Conservation (phyloP, 2,797 vertebrate genomes). For the Halcyon leucocephala region DNA sequence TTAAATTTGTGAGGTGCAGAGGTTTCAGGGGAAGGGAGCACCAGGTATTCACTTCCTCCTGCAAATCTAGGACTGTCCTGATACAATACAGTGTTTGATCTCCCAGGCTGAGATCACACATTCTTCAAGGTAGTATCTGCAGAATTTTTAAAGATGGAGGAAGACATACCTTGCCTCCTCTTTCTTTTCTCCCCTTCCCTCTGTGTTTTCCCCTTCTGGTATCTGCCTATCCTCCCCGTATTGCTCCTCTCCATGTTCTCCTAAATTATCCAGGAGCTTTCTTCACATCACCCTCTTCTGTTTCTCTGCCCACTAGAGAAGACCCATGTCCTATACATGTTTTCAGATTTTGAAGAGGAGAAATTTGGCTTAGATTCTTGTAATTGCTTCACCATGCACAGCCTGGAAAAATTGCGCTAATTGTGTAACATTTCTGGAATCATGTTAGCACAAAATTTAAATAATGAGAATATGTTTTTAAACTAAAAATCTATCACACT, state of each 20-base stretch:
- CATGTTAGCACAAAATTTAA: conserved; percentile 50
- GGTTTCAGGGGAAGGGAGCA: neutral
- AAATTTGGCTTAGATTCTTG: conserved; percentile 46
- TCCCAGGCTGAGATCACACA: neutral
- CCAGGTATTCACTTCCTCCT: neutral
- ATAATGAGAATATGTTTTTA: conserved; percentile 56
- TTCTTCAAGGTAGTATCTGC: neutral
- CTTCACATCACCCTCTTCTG: neutral
- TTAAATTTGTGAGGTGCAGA: neutral
- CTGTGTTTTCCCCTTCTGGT: neutral
- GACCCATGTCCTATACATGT: neutral
- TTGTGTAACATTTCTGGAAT: conserved; percentile 64
- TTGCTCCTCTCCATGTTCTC: neutral
- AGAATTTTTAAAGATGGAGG: neutral
- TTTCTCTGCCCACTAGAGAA: conserved; percentile 14
- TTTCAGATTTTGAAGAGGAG: conserved; percentile 48
- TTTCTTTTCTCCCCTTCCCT: neutral
- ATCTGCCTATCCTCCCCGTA: neutral
- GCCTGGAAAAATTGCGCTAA: conserved; percentile 59
- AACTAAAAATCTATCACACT: conserved; percentile 55
- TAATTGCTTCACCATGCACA: conserved; percentile 49
- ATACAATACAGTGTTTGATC: neutral
- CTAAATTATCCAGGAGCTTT: neutral
- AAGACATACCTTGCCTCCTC: neutral
- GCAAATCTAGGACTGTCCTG: neutral